A percentile compares a stretch with the other conserved stretches of the same genome.
Evolutionary conservation across 1,140 invertebrate genomes (phyloP).

Genomic region (Colletes gigas): DNA sequence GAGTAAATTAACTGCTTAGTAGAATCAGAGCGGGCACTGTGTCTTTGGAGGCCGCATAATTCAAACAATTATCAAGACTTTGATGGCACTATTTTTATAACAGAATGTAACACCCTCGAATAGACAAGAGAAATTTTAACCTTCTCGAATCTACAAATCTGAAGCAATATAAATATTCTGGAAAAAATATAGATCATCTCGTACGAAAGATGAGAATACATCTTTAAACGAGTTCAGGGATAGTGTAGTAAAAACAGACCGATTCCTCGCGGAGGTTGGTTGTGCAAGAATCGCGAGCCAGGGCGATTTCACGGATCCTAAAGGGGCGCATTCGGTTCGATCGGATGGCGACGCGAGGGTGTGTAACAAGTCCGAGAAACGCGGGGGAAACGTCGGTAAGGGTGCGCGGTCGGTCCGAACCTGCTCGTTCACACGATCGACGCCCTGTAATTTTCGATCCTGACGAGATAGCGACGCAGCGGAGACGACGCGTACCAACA

Average conservation of each 20-base stretch:
- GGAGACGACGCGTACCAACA: slow-evolving; percentile 24
- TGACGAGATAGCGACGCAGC: slow-evolving; percentile 50
- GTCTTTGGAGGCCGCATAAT: no score
- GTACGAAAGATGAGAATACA: no score
- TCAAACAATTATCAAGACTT: no score
- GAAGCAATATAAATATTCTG: no score
- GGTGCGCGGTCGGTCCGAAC: not conserved
- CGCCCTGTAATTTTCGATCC: slow-evolving; percentile 68
- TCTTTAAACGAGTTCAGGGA: no score
- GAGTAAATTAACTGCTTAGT: no score
- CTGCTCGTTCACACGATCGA: slow-evolving; percentile 22
- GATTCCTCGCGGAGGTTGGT: not conserved
- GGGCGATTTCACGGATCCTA: slow-evolving; percentile 30
- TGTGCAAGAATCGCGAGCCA: not conserved
- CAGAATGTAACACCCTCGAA: no score
- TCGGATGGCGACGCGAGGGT: not conserved
- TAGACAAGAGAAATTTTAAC: no score
- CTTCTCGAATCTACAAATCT: no score
- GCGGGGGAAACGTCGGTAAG: not conserved
- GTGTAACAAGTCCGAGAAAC: slow-evolving; percentile 11
- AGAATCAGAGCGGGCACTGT: no score
- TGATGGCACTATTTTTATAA: no score
- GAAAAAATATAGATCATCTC: no score
- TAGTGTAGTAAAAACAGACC: not conserved
- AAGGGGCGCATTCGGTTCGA: slow-evolving; percentile 42